Percentiles rank a stretch among this genome's conserved stretches.
Conservation (phyloP, 2,113 vertebrate species). For the Lophura nycthemera region DNA sequence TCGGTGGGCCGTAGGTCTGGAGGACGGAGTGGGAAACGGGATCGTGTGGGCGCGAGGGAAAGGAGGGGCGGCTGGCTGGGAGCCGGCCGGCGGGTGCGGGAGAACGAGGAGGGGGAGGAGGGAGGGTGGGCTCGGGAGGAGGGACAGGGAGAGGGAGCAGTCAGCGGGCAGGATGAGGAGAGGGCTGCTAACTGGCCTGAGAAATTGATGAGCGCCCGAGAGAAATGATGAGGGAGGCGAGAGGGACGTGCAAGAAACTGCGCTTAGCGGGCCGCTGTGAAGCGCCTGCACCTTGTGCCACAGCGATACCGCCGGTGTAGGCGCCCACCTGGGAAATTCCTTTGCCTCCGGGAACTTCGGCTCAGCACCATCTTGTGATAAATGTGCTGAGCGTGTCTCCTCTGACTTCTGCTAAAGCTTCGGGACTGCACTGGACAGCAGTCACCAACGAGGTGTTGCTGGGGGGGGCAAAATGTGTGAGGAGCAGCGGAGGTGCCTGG, state of each 20-base stretch:
- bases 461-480: no score
- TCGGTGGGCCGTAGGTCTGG: no score
- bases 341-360: background rate
- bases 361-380: background rate
- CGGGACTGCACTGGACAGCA: background rate
- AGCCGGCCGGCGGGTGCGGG: background rate
- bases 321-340: background rate
- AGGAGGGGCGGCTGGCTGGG: background rate
- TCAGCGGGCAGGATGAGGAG: background rate
- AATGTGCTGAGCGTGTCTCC: background rate
- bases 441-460: no score
- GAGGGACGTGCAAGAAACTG: background rate
- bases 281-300: background rate
- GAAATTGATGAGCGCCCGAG: background rate
- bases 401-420: background rate
- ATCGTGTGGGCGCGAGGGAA: no score
- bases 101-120: background rate
- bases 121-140: no score
- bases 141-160: background rate
- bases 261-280: background rate
- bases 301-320: background rate
- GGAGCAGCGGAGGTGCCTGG: no score
- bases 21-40: background rate
- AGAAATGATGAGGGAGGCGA: background rate
- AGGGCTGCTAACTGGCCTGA: background rate